A percentile compares a stretch with the other conserved stretches of the same genome.
phyloP scores from a whole-genome alignment of 2,797 vertebrate genomes.

The Telmatherina bonti region DNA sequence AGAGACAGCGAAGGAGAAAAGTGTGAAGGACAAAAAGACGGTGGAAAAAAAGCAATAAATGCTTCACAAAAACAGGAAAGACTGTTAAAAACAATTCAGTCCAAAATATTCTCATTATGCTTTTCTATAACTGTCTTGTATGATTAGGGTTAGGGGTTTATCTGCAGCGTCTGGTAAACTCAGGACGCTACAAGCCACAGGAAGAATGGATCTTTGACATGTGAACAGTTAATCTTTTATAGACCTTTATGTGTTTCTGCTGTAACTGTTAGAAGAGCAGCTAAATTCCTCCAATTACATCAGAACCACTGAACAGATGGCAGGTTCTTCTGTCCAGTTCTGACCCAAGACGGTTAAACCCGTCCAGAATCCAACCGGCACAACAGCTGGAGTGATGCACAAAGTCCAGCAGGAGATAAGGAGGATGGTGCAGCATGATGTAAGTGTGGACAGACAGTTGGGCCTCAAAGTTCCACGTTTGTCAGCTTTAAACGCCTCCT shows the following conservation, averaged over 20 bases:
- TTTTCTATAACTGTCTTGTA: too few species aligned
- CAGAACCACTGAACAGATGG: neutral
- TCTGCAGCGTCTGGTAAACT: neutral
- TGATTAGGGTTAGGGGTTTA: too few species aligned
- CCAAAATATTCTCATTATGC: conserved; percentile 26
- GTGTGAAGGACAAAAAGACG: conserved; percentile 54
- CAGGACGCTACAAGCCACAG: neutral
- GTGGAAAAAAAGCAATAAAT: conserved; percentile 6
- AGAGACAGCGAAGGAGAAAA: conserved; percentile 45
- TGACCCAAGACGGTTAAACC: neutral
- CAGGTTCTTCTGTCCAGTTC: neutral
- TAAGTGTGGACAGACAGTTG: neutral
- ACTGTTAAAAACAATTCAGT: conserved; percentile 15
- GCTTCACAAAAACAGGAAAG: conserved; percentile 11
- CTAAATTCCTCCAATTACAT: neutral
- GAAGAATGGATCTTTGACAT: neutral
- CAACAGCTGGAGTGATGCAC: conserved; percentile 28
- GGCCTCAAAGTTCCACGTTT: neutral
- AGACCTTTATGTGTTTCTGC: neutral
- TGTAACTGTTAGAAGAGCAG: neutral
- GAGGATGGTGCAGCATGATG: conserved; percentile 20
- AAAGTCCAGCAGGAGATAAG: conserved; percentile 19
- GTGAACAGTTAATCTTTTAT: neutral
- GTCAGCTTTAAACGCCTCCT: too few species aligned
- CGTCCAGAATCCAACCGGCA: neutral